phyloP scores from a whole-genome alignment of 2,797 vertebrate genomes.

The Poeciliopsis infans region DNA sequence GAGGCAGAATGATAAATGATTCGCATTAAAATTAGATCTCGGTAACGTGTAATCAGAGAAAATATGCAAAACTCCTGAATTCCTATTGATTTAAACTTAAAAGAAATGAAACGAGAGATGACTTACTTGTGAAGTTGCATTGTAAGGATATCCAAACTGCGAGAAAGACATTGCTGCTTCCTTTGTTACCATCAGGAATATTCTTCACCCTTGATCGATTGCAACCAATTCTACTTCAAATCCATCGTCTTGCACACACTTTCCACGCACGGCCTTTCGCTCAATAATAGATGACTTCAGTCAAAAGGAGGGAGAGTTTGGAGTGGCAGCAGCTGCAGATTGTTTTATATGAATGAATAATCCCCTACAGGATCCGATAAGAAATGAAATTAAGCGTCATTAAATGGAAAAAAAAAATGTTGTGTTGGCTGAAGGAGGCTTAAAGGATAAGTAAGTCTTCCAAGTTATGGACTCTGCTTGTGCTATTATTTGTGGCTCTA shows the following conservation, averaged over 20 bases:
- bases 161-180: constrained; percentile 96
- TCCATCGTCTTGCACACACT: constrained; percentile 87
- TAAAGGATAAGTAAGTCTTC: constrained; percentile 89
- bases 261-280: constrained; percentile 88
- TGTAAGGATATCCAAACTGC: constrained; percentile 97
- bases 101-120: constrained; percentile 44
- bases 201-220: constrained; percentile 89
- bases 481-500: constrained; percentile 93
- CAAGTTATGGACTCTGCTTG: constrained; percentile 90
- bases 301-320: constrained; percentile 84
- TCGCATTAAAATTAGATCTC: constrained; percentile 24
- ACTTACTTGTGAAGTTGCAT: constrained; percentile 96
- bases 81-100: constrained; percentile 24
- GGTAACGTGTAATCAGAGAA: constrained; percentile 22
- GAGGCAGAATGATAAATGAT: constrained; percentile 25
- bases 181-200: constrained; percentile 92
- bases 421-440: constrained; percentile 87
- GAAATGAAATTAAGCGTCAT: constrained; percentile 85
- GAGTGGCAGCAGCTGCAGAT: constrained; percentile 83
- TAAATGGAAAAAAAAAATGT: constrained; percentile 79
- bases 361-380: constrained; percentile 82
- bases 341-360: constrained; percentile 87
- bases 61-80: constrained; percentile 15
- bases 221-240: constrained; percentile 89
- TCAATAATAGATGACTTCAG: constrained; percentile 93